phyloP scores from a whole-genome alignment of 2,797 vertebrate species.

The Diplodus sargus region DNA sequence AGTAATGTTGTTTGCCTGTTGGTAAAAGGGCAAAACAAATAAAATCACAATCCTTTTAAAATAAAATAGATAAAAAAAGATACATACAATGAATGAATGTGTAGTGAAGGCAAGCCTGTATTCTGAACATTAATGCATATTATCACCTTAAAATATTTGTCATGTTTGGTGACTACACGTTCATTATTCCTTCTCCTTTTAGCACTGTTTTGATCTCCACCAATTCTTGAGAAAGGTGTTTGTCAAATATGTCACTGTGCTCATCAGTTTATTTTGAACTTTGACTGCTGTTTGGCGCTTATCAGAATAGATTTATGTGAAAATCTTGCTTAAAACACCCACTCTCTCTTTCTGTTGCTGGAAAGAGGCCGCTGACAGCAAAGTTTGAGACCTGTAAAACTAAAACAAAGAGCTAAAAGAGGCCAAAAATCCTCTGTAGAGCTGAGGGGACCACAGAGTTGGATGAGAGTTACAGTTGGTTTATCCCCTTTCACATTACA shows the following conservation, averaged over 20 bases:
- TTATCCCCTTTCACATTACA: background rate
- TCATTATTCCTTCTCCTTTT: background rate
- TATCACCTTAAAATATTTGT: no score
- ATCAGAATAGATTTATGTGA: background rate
- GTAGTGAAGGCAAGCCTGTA: background rate
- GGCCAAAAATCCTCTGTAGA: background rate
- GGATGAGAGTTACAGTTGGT: background rate
- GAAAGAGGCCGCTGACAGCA: background rate
- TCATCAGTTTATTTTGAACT: background rate
- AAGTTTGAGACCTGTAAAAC: background rate
- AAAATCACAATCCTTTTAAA: constrained; percentile 33
- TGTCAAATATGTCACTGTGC: background rate
- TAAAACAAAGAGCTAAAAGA: constrained; percentile 1
- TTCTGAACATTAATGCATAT: background rate
- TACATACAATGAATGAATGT: background rate
- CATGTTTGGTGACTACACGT: background rate
- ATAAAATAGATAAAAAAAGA: background rate
- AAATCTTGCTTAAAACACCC: background rate
- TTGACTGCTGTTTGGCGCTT: background rate
- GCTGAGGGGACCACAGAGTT: background rate
- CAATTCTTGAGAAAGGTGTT: background rate
- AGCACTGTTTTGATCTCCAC: background rate
- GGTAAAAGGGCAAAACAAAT: constrained; percentile 39
- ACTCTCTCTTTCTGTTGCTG: background rate
- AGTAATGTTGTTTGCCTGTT: constrained; percentile 14